Base-by-base conservation (phyloP, 1,140 invertebrate species). In the Ooceraea biroi region DNA sequence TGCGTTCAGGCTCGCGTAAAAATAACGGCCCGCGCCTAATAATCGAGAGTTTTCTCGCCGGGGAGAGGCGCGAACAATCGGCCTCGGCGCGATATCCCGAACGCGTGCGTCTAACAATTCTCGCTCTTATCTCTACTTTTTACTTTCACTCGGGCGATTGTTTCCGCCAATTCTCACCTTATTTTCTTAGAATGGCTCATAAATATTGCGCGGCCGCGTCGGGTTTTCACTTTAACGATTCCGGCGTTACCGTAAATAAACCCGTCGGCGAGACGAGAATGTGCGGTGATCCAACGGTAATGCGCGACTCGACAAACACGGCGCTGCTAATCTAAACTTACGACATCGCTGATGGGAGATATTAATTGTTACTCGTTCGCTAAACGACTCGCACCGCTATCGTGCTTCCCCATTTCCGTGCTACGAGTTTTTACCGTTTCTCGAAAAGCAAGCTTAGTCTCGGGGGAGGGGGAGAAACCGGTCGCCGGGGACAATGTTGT, bases 131-230 rank as follows among this genome's bases (percentile, higher is more conserved):
- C 50, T 68, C 14, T 22, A 22, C 61, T 77, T 65, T 82, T 85
- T 72, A 85, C 83, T 85, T 85, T 85, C 83, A 82, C 83, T 58
- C 19, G 7, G 36, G 36, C 36, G 19, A 85, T 85, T 82, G 83
- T 82, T 85, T 72, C n/a, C 41, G 50, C 46, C 41, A 14, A 73
- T 85, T 82, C 83, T 73, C 83, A 73, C 58, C 66, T 85, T 27
- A 73, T 82, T 72, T 72, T 82, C 48, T 41, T 85, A 66, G 66
- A 85, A 65, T 65, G 25, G 50, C 58, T 72, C 71, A 19, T 85
- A 46, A 68, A 82, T 85, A 73, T 73, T 48, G 22, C 65, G 44
- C 73, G 55, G 41, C 22, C 60, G n/a, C 14, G 60, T 41, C 46
- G 46, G 58, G 57, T 85, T 85, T 72, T 85, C 83, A 65, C 83